phyloP scores from a whole-genome alignment of 2,888 invertebrate species.

The Cactoblastis cactorum region DNA sequence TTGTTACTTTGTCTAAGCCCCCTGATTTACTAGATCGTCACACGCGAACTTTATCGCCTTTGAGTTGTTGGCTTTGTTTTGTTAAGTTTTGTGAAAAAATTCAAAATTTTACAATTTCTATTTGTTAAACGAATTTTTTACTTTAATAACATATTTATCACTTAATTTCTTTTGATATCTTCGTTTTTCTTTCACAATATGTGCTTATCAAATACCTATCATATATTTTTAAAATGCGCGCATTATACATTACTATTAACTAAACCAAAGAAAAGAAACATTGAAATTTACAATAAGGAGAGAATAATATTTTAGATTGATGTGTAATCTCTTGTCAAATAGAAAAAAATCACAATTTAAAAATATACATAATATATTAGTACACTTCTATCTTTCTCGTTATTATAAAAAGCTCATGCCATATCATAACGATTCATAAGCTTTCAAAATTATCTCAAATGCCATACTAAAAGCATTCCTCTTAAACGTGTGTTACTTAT shows the following conservation, averaged over 20 bases:
- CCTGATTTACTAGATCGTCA: conserved; percentile 8
- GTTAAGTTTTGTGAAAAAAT: not conserved
- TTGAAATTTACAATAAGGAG: too few relatives aligned
- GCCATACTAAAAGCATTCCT: conserved; percentile 6
- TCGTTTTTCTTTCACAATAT: too few relatives aligned
- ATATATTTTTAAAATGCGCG: too few relatives aligned
- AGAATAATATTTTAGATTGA: too few relatives aligned
- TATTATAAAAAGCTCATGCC: not conserved
- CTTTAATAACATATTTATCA: too few relatives aligned
- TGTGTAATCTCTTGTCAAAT: not conserved
- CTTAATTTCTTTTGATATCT: too few relatives aligned
- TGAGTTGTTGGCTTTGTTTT: not conserved
- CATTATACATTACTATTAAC: too few relatives aligned
- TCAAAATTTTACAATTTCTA: too few relatives aligned
- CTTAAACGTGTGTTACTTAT: not conserved
- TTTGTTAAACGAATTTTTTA: not conserved
- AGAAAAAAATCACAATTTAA: not conserved
- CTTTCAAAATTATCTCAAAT: conserved; percentile 9
- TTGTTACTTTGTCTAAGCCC: too few relatives aligned
- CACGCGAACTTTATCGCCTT: not conserved
- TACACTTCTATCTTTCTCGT: not conserved
- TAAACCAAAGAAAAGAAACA: too few relatives aligned
- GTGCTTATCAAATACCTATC: too few relatives aligned
- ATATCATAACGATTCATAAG: conserved; percentile 6
- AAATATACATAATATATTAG: not conserved